Evolutionary conservation across 2,888 invertebrate genomes (phyloP).

Genomic region (Sympetrum striolatum): DNA sequence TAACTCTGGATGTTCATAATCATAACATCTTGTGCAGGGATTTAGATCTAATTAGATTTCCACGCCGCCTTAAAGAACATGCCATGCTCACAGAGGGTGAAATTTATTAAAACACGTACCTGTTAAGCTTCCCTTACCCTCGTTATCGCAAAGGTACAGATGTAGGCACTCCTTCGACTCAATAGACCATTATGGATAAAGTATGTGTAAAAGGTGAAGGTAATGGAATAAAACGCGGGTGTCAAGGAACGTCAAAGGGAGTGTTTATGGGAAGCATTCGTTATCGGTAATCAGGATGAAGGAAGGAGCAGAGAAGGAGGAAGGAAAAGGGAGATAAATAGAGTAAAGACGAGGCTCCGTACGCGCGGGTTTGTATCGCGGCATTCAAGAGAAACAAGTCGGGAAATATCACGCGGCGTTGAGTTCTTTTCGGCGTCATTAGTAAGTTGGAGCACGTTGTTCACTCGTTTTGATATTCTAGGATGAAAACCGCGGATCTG

Average conservation of each 20-base stretch:
- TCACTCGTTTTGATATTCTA: not conserved
- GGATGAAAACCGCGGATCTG: slow-evolving; percentile 2
- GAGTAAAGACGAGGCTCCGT: not conserved
- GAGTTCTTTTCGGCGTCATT: slow-evolving; percentile 25
- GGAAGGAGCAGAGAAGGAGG: not conserved
- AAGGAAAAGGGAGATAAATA: not conserved
- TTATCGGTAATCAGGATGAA: not conserved
- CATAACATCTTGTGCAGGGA: not conserved
- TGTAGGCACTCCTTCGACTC: not conserved
- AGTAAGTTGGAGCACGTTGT: not conserved
- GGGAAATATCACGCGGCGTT: not conserved
- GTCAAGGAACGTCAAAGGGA: not conserved
- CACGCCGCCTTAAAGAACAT: not conserved
- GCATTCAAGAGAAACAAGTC: not conserved
- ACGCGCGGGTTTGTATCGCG: not conserved
- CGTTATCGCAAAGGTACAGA: not conserved
- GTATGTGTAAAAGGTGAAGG: not conserved
- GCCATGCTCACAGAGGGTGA: not conserved
- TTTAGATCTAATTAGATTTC: not conserved
- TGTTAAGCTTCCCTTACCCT: not conserved
- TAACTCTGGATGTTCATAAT: too few species aligned
- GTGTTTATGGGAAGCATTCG: not conserved
- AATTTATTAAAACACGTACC: not conserved
- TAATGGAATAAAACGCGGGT: not conserved
- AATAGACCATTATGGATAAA: not conserved